A percentile compares a stretch with the other conserved stretches of the same genome.
phyloP scores from a whole-genome alignment of 2,797 vertebrate species.

The Pteropus rufus region DNA sequence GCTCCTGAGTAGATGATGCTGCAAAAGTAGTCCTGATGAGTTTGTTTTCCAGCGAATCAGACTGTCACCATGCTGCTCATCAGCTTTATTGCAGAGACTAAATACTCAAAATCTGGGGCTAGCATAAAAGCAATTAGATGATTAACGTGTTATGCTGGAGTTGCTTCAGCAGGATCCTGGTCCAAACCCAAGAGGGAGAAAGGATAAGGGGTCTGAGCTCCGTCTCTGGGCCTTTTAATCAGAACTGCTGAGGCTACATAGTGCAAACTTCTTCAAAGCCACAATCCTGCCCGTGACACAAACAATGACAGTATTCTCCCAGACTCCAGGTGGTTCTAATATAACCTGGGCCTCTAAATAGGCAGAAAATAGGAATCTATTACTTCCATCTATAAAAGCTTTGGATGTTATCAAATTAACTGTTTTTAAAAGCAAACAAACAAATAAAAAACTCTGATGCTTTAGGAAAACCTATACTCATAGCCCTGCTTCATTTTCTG shows the following conservation, averaged over 20 bases:
- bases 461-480: neutral
- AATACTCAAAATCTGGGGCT: neutral
- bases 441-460: neutral
- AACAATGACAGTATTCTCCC: neutral
- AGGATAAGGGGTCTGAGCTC: neutral
- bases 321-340: neutral
- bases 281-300: neutral
- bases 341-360: neutral
- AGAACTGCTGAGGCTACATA: neutral
- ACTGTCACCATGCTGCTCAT: neutral
- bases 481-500: neutral
- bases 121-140: neutral
- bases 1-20: neutral
- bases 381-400: neutral
- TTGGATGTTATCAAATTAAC: neutral
- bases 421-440: neutral
- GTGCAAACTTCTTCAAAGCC: neutral
- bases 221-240: neutral
- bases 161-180: neutral
- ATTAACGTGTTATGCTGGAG: neutral
- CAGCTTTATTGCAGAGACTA: neutral
- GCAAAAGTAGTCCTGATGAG: neutral
- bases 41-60: neutral
- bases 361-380: neutral
- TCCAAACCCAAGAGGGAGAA: neutral